phyloP scores from a whole-genome alignment of 2,888 invertebrate genomes.

The Chydorus sphaericus region DNA sequence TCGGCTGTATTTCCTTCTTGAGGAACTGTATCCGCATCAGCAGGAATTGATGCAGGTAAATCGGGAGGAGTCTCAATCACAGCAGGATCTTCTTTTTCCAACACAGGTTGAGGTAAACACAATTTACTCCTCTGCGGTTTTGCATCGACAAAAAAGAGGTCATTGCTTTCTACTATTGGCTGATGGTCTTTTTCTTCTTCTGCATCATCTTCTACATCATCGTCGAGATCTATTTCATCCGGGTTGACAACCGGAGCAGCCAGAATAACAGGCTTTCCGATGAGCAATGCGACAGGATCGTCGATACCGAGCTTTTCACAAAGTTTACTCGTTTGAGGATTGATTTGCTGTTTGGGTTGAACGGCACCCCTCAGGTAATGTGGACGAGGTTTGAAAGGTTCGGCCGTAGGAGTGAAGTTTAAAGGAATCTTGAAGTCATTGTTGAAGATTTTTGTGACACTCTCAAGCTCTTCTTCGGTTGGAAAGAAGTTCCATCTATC shows the following conservation, averaged over 20 bases:
- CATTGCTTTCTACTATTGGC: neutral
- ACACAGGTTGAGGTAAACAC: neutral
- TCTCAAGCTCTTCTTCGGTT: slow-evolving; percentile 52
- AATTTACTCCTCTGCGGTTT: slow-evolving; percentile 1
- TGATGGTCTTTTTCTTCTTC: slow-evolving; percentile 13
- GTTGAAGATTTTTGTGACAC: slow-evolving; percentile 46
- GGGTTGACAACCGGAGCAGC: slow-evolving; percentile 18
- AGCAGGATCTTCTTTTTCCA: neutral
- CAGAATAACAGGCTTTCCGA: slow-evolving; percentile 12
- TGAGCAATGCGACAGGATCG: slow-evolving; percentile 53
- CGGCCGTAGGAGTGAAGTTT: slow-evolving; percentile 63
- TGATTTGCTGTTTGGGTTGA: slow-evolving; percentile 23
- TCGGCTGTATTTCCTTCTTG: neutral
- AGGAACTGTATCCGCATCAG: neutral
- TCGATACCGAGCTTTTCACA: slow-evolving; percentile 46
- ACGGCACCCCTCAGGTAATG: slow-evolving; percentile 16
- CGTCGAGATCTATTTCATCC: slow-evolving; percentile 22
- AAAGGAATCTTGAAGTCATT: slow-evolving; percentile 52
- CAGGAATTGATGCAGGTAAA: too few relatives aligned
- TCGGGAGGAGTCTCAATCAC: neutral
- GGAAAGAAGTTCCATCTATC: slow-evolving; percentile 56
- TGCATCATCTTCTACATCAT: slow-evolving; percentile 20
- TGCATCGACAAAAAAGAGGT: slow-evolving; percentile 1
- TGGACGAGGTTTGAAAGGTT: slow-evolving; percentile 34
- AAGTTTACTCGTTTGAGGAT: slow-evolving; percentile 35